Conservation (phyloP, 2,113 vertebrate species). For the Typhlomys cinereus region DNA sequence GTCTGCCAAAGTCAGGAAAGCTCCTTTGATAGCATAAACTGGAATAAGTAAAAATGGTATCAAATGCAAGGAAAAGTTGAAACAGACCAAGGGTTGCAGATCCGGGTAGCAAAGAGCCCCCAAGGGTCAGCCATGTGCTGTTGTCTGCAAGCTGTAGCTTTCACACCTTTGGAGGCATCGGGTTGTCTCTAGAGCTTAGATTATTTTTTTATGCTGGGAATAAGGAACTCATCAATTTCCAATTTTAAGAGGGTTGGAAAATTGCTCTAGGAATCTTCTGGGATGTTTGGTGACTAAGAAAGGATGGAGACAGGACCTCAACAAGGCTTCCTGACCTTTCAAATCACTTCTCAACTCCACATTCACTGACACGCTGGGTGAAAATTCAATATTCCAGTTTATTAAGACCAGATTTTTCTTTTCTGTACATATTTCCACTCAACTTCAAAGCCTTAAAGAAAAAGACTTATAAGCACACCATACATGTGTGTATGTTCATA, state of each 20-base stretch:
- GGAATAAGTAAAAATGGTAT: neutral
- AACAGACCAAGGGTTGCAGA: neutral
- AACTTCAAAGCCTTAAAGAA: conserved; percentile 68
- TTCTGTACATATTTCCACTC: conserved; percentile 50
- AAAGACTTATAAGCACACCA: conserved; percentile 10
- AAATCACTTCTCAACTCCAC: conserved; percentile 48
- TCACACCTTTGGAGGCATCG: neutral
- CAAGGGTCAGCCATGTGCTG: neutral
- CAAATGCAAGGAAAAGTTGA: neutral
- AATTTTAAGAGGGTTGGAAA: conserved; percentile 53
- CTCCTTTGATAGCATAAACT: neutral
- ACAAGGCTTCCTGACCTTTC: conserved; percentile 40
- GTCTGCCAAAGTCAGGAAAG: neutral
- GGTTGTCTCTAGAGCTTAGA: conserved; percentile 24
- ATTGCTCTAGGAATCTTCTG: conserved; percentile 48
- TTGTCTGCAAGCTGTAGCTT: neutral
- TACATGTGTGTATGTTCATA: neutral
- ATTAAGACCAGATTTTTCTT: conserved; percentile 71
- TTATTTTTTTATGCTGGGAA: conserved; percentile 30
- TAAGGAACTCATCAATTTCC: conserved; percentile 66
- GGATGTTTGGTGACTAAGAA: conserved; percentile 15
- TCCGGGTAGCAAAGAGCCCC: neutral
- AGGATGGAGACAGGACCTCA: conserved; percentile 1
- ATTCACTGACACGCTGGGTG: conserved; percentile 60
- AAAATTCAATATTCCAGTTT: conserved; percentile 72